Conservation (phyloP, 1,140 invertebrate genomes). For the Heliothis virescens region DNA sequence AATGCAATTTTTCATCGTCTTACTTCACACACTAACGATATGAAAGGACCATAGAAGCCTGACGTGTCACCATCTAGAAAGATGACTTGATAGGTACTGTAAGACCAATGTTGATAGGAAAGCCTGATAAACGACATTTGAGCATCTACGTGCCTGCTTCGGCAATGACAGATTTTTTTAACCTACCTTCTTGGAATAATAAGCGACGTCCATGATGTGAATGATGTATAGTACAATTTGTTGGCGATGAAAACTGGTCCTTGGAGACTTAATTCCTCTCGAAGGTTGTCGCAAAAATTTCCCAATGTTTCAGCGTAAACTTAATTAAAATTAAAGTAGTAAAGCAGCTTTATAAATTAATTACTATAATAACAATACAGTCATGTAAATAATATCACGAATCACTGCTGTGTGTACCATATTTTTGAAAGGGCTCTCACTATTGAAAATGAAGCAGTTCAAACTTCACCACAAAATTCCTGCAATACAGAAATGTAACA, state of each 20-base stretch:
- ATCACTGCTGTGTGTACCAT: too few species aligned
- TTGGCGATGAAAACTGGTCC: not conserved
- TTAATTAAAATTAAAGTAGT: not conserved
- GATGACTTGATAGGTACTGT: slow-evolving; percentile 47
- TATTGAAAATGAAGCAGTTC: not conserved
- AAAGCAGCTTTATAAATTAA: not conserved
- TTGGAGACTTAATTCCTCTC: not conserved
- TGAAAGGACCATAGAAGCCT: slow-evolving; percentile 19
- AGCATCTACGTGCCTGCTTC: slow-evolving; percentile 24
- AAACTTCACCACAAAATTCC: not conserved
- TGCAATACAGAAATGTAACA: not conserved
- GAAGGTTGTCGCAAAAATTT: not conserved
- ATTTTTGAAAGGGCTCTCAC: too few species aligned
- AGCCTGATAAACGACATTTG: slow-evolving; percentile 48
- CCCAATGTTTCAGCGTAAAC: not conserved
- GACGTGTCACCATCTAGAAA: slow-evolving; percentile 29
- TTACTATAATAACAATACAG: too few species aligned
- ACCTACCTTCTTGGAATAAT: slow-evolving; percentile 40
- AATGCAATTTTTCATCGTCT: slow-evolving; percentile 40
- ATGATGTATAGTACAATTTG: slow-evolving; percentile 26
- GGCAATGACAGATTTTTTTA: slow-evolving; percentile 41
- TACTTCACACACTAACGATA: slow-evolving; percentile 27
- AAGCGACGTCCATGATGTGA: slow-evolving; percentile 21
- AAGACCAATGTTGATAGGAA: slow-evolving; percentile 46
- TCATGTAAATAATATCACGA: too few species aligned